Evolutionary conservation across 2,113 vertebrate genomes (phyloP).

Genomic region (Pantherophis guttatus): DNA sequence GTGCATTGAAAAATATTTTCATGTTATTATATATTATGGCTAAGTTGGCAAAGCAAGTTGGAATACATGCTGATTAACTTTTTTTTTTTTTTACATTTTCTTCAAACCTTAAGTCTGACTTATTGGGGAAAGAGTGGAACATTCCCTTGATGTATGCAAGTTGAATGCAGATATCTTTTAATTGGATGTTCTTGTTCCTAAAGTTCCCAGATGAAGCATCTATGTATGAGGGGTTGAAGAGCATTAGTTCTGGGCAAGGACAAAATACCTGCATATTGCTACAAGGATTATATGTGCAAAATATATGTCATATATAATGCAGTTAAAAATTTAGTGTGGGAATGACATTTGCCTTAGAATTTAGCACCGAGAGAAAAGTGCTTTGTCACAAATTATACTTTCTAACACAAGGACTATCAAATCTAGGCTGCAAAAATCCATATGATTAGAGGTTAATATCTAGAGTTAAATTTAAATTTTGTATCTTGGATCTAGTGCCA

Average conservation of each 20-base stretch:
- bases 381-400: background rate
- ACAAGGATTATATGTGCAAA: background rate
- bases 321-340: background rate
- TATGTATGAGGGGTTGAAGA: background rate
- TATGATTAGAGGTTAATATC: background rate
- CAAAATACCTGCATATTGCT: background rate
- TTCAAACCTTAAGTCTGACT: background rate
- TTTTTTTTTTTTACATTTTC: too few relatives aligned
- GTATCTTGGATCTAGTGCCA: background rate
- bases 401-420: background rate
- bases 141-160: background rate
- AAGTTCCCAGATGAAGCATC: background rate
- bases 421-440: background rate
- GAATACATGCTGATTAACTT: background rate
- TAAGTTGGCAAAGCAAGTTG: background rate
- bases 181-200: background rate
- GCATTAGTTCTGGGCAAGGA: background rate
- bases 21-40: background rate
- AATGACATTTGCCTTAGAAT: background rate
- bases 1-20: background rate
- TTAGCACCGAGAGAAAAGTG: background rate
- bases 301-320: background rate
- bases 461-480: background rate
- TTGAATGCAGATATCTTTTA: background rate
- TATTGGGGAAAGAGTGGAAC: background rate